Base-by-base conservation (phyloP, 92 coral and sea anemone genomes). In the Palythoa grandiflora region DNA sequence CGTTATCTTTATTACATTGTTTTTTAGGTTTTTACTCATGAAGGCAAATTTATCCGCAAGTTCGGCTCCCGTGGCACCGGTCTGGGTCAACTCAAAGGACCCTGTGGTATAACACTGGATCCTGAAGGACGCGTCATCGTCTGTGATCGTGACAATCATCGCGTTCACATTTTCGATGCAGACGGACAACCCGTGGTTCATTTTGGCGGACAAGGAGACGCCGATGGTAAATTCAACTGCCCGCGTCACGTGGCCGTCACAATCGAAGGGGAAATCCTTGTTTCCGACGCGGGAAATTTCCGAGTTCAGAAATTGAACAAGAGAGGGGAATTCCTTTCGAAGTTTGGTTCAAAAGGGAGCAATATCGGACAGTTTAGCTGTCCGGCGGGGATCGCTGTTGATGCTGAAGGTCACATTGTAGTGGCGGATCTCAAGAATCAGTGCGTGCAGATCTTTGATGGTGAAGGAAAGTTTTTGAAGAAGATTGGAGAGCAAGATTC, bases 131-230 rank as follows among this genome's bases (percentile, higher is more conserved):
- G 98, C 50, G 87, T 94, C 73, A 73, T 94, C 73, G 93, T 94
- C 73, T 95, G 94, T 52, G 98, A 94, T 75, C 98, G 98, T 87
- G 98, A 94, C 91, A 94, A 94, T 60, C 96, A 94, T 86, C 96
- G 98, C 86, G 83, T 94, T 47, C 95, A 94, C 83, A 88, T 94
- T 63, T 94, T 94, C 85, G 98, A 94, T 80, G 78, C 90, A 73
- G 96, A 94, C 53, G 98, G 98, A 37, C 93, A 84, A 74, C 93
- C 94, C 80, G 50, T 93, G 68, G 90, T 93, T 90, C 87, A 83
- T 84, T 91, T 94, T 91, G 98, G 98, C 50, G 83, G 89, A 3
- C 91, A 93, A 75, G 98, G 98, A 83, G 98, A 94, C 78, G 91
- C 93, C 21, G 94, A 91, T 55, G 98, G 98, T 66, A 94, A 91